A percentile compares a stretch with the other conserved stretches of the same genome.
Evolutionary conservation across 2,113 vertebrate species (phyloP).

Genomic region (Tonatia bakeri): DNA sequence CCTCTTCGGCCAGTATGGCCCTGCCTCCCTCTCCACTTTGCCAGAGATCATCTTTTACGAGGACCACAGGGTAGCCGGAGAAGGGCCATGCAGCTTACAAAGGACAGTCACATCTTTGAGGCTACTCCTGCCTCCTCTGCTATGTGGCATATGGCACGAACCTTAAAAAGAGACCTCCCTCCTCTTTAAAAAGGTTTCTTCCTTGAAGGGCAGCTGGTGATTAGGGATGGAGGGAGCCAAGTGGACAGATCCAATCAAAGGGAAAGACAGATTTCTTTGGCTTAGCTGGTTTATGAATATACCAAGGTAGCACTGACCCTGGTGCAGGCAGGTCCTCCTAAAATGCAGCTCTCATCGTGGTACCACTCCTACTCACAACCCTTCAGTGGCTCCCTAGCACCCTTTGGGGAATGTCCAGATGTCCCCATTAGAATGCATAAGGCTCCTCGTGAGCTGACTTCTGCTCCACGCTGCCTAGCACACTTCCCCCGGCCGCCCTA

Average conservation of each 20-base stretch:
- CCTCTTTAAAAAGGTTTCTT: conserved; percentile 12
- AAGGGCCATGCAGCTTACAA: background rate
- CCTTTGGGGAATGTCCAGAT: background rate
- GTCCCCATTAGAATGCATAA: background rate
- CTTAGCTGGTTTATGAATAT: conserved; percentile 16
- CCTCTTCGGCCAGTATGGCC: background rate
- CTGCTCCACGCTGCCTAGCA: background rate
- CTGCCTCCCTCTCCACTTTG: background rate
- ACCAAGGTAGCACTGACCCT: background rate
- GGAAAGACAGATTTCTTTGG: background rate
- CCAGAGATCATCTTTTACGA: background rate
- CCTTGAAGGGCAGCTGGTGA: background rate
- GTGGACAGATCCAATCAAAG: background rate
- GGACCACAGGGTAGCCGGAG: background rate
- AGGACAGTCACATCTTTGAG: background rate
- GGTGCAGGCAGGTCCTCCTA: background rate
- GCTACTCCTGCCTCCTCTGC: background rate
- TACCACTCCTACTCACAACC: background rate
- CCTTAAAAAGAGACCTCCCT: conserved; percentile 18
- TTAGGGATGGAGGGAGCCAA: conserved; percentile 7
- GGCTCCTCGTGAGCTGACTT: background rate
- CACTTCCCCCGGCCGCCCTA: rapidly evolving
- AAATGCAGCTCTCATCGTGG: background rate
- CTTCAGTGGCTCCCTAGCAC: background rate
- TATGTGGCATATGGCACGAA: background rate